Conservation (phyloP, 2,797 vertebrate species). For the Enteromius radiatus region DNA sequence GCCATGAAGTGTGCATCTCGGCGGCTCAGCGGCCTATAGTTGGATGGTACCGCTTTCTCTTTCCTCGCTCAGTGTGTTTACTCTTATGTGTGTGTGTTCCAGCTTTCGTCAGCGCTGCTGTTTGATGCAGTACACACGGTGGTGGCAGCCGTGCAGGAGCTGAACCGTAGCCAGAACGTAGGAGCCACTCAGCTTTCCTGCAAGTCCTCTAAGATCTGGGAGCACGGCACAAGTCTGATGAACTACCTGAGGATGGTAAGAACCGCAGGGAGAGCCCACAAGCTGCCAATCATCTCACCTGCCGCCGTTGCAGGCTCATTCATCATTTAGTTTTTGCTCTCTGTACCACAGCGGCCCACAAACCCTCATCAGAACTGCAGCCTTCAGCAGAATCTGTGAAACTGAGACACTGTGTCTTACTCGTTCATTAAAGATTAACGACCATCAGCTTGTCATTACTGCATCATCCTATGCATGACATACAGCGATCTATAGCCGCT, state of each 20-base stretch:
- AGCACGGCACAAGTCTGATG: slow-evolving; percentile 98
- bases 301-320: slow-evolving; percentile 14
- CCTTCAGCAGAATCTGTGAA: slow-evolving; percentile 31
- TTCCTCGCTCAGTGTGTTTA: slow-evolving; percentile 27
- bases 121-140: slow-evolving; percentile 95
- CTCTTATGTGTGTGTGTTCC: slow-evolving; percentile 59
- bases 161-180: slow-evolving; percentile 98
- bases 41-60: slow-evolving; percentile 68
- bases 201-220: slow-evolving; percentile 98
- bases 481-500: slow-evolving; percentile 4
- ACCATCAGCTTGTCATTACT: slow-evolving; percentile 34
- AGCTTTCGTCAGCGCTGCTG: slow-evolving; percentile 95
- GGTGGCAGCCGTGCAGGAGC: slow-evolving; percentile 92
- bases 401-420: slow-evolving; percentile 28
- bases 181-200: slow-evolving; percentile 96
- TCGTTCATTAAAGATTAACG: slow-evolving; percentile 37
- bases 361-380: slow-evolving; percentile 28
- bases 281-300: slow-evolving; percentile 40
- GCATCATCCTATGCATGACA: slow-evolving; percentile 7
- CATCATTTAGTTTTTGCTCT: slow-evolving; percentile 37
- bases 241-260: slow-evolving; percentile 99
- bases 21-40: neutral
- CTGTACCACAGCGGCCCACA: slow-evolving; percentile 17
- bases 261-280: slow-evolving; percentile 30
- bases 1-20: slow-evolving; percentile 47